A percentile compares a stretch with the other conserved stretches of the same genome.
phyloP scores from a whole-genome alignment of 2,888 invertebrate genomes.

The Scelioninae gen. 1 region DNA sequence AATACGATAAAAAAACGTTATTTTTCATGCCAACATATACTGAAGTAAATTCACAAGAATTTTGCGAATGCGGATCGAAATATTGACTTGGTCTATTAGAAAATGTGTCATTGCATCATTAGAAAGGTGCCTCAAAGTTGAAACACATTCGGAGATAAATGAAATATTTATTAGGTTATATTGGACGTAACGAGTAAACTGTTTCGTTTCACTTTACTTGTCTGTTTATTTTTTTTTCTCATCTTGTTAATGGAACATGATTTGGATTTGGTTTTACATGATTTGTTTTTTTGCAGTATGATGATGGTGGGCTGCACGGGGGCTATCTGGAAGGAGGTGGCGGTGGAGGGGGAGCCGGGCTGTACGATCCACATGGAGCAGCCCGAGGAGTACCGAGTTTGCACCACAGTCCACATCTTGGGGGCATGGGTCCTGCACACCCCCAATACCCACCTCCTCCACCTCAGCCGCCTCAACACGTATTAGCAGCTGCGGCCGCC shows the following conservation, averaged over 20 bases:
- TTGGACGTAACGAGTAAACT: slow-evolving; percentile 21
- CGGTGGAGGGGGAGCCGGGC: slow-evolving; percentile 87
- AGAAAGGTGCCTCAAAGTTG: slow-evolving; percentile 44
- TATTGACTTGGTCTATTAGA: slow-evolving; percentile 38
- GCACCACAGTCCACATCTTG: slow-evolving; percentile 87
- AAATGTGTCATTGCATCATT: slow-evolving; percentile 48
- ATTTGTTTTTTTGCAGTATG: slow-evolving; percentile 87
- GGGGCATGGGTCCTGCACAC: slow-evolving; percentile 76
- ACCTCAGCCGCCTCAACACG: slow-evolving; percentile 88
- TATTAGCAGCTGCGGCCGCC: slow-evolving; percentile 90
- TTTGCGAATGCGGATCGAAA: slow-evolving; percentile 8
- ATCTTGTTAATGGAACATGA: slow-evolving; percentile 3
- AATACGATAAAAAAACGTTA: no score
- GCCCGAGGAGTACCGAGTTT: slow-evolving; percentile 86
- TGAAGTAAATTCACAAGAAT: no score
- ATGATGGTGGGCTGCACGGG: slow-evolving; percentile 94
- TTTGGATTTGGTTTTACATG: slow-evolving; percentile 1
- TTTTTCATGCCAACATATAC: no score
- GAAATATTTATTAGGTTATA: slow-evolving; percentile 49
- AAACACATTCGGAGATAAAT: slow-evolving; percentile 38
- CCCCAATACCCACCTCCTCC: slow-evolving; percentile 92
- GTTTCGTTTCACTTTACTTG: slow-evolving; percentile 4
- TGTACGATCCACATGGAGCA: slow-evolving; percentile 92
- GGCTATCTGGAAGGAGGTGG: slow-evolving; percentile 92
- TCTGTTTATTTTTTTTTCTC: neutral